phyloP scores from a whole-genome alignment of 2,113 vertebrate genomes.

The Chamaetylas fuelleborni region DNA sequence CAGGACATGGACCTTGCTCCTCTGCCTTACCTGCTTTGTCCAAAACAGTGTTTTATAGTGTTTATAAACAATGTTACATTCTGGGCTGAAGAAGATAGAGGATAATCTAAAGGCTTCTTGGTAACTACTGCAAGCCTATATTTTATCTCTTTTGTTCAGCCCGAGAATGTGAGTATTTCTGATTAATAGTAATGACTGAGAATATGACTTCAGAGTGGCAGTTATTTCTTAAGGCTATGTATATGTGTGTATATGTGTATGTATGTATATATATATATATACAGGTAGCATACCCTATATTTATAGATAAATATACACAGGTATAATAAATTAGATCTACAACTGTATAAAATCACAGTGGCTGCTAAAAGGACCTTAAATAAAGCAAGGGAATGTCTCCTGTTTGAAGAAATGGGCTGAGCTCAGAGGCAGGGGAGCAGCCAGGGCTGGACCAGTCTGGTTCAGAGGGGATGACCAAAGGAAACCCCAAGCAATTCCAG shows the following conservation, averaged over 20 bases:
- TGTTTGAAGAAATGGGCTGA: neutral
- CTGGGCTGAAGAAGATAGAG: neutral
- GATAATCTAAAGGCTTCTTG: neutral
- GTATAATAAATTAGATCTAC: neutral
- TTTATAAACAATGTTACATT: slow-evolving; percentile 32
- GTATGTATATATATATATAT: neutral
- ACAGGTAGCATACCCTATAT: neutral
- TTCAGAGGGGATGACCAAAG: neutral
- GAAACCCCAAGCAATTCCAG: neutral
- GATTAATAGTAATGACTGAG: neutral
- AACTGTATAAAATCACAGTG: neutral
- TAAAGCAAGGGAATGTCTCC: neutral
- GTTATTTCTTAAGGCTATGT: neutral
- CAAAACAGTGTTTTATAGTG: neutral
- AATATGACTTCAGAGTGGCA: neutral
- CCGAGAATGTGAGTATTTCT: neutral
- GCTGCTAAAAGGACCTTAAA: neutral
- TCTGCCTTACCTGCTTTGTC: slow-evolving; percentile 16
- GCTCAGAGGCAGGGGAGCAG: neutral
- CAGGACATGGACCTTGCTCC: slow-evolving; percentile 21
- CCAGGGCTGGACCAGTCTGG: neutral
- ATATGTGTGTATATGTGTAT: neutral
- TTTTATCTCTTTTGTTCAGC: neutral
- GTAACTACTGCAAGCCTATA: neutral
- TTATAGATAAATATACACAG: neutral